These are phyloP conservation scores for Tribolium castaneum DNA, from an alignment of 1,140 invertebrate species.

Conservation along the genomic window DNA sequence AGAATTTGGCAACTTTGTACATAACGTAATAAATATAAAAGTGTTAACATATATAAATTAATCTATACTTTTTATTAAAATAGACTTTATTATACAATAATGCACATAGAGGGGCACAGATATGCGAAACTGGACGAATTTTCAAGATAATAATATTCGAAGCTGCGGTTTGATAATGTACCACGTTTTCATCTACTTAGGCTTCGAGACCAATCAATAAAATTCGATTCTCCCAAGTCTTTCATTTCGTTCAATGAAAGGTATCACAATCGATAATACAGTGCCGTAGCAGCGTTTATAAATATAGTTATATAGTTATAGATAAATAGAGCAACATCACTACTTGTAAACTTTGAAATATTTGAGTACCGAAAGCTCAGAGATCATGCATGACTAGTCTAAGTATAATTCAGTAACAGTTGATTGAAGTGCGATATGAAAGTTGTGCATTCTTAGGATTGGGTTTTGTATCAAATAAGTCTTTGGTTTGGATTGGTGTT, in stretches of 20 bases:
- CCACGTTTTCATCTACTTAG: neutral
- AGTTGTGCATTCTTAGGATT: slow-evolving; percentile 6
- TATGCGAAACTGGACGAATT: slow-evolving; percentile 41
- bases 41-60: neutral
- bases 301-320: neutral
- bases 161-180: slow-evolving; percentile 23
- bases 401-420: neutral
- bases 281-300: neutral
- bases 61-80: slow-evolving; percentile 16
- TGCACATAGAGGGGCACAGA: slow-evolving; percentile 35
- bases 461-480: slow-evolving; percentile 25
- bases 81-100: slow-evolving; percentile 33
- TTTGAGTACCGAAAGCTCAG: slow-evolving; percentile 1
- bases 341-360: slow-evolving; percentile 20
- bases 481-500: slow-evolving; percentile 25
- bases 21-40: slow-evolving; percentile 8
- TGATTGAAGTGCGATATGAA: slow-evolving; percentile 30
- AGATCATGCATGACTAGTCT: slow-evolving; percentile 8
- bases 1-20: slow-evolving; percentile 33
- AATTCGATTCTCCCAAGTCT: slow-evolving; percentile 20
- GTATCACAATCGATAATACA: slow-evolving; percentile 19
- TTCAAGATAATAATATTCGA: slow-evolving; percentile 4
- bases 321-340: slow-evolving; percentile 22
- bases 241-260: neutral
- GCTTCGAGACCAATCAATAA: slow-evolving; percentile 12